Base-by-base conservation (phyloP, 2,797 vertebrate species). In the Epinephelus awoara region DNA sequence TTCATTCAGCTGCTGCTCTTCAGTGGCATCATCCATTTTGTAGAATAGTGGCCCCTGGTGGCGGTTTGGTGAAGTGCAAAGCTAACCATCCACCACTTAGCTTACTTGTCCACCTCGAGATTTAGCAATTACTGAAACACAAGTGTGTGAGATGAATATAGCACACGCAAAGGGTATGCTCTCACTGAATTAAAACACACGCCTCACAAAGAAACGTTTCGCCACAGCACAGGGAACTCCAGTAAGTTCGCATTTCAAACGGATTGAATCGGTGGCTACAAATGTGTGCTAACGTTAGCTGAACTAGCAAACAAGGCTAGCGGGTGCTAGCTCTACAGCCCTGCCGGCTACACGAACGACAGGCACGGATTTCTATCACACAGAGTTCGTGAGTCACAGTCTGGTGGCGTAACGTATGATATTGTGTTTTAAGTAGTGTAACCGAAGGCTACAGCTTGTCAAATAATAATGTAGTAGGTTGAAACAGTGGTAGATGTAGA, bases 231-330 rank as follows among this genome's bases (percentile, higher is more conserved):
- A 75, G 42, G 34, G 47, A 52, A 63, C 65, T 64, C n/a, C 73
- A 81, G 93, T 93, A 89, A 92, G 84, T 93, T 44, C 79, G 49
- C 44, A 50, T 84, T 78, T 88, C 19, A 72, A 57, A 79, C 62
- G 51, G 49, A 75, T 13, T 77, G 18, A 79, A 58, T 75, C 54
- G 52, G 44, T 62, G 47, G 83, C 47, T 72, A 34, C 34, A 80
- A 80, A 58, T 67, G 84, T 84, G 79, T 73, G 90, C 89, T 92
- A 91, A 77, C 75, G 76, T 69, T 87, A 86, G 90, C 85, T 73
- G 68, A 25, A 21, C 67, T 88, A 87, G 87, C 88, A 74, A 78
- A 74, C 77, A 82, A 17, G 46, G 75, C 5, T 83, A 89, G 69
- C 83, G 34, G 66, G 57, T 68, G 81, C 80, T 91, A 88, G 72